Evolutionary conservation across 2,888 invertebrate genomes (phyloP), one percentile per base, ranked within the genome.

Genomic region (Seira ritae): DNA sequence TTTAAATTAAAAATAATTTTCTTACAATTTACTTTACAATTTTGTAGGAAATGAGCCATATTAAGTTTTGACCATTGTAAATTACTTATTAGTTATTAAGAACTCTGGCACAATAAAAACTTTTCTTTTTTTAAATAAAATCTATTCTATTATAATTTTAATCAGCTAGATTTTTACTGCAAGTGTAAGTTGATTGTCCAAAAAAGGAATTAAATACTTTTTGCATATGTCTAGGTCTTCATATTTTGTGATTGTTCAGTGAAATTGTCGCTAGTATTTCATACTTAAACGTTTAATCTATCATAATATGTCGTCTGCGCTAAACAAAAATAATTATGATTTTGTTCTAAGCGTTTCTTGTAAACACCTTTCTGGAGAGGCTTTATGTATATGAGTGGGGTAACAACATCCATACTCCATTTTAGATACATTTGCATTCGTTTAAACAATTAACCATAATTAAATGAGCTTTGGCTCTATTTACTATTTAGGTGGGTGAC

Each of bases 321-420:
- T 31, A 31, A 31, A 31, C 31, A 46, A 72, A 72, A 69, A 69
- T 69, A 69, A 46, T 50, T 65, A 55, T 60, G 12, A 8, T 8
- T 50, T 50, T 50, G 62, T 22, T 20, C n/a, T 62, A 20, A 62
- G 62, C 62, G 62, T 62, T 62, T 62, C 12, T 31, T 31, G 31
- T n/a, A 50, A 50, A 50, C 50, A 66, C 19, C 66, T n/a, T 66
- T 66, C 17, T 66, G 60, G 60, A 62, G 62, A 62, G 31, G 42
- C 60, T 37, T 24, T 15, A n/a, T 4, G 17, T 67, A 4, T 67
- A 23, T 24, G n/a, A n/a, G 37, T 42, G 70, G 70, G 77, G 77
- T 77, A 77, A 77, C 77, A 69, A 77, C 70, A 70, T 77, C 70
- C 77, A 31, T 77, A 77, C 55, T 77, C 77, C 77, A 69, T 60